Conservation (phyloP, 2,888 invertebrate species). For the Dasysyrphus tricinctus region DNA sequence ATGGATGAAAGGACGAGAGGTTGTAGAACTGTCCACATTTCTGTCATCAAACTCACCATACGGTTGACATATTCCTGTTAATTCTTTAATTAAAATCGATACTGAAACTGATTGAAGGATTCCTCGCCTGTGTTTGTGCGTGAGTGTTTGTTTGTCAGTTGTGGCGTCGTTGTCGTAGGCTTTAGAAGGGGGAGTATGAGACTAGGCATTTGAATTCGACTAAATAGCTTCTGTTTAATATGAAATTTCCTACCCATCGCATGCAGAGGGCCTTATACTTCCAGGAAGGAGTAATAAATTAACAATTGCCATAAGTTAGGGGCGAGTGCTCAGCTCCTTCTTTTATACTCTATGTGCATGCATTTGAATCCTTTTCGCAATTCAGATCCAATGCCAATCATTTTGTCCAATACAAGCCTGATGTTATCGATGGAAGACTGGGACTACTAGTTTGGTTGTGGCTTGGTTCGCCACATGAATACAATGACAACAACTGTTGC, state of each 20-base stretch:
- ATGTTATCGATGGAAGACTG: conserved; percentile 36
- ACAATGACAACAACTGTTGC: conserved; percentile 75
- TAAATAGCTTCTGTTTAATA: conserved; percentile 76
- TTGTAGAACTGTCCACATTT: conserved; percentile 59
- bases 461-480: conserved; percentile 63
- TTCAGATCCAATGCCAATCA: conserved; percentile 73
- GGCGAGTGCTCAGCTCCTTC: conserved; percentile 26
- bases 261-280: conserved; percentile 40
- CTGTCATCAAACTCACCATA: conserved; percentile 75
- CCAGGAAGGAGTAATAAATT: conserved; percentile 72
- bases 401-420: conserved; percentile 31
- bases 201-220: conserved; percentile 60
- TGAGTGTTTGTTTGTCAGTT: conserved; percentile 25
- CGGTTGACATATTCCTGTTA: conserved; percentile 76
- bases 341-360: conserved; percentile 5
- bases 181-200: neutral
- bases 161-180: neutral
- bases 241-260: conserved; percentile 59
- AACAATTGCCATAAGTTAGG: conserved; percentile 71
- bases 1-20: conserved; percentile 32
- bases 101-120: conserved; percentile 76
- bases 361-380: conserved; percentile 29
- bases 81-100: conserved; percentile 77
- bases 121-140: conserved; percentile 36
- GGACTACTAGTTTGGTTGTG: conserved; percentile 60